A percentile compares a stretch with the other conserved stretches of the same genome.
phyloP scores from a whole-genome alignment of 2,888 invertebrate genomes.

The Coelinius sp. region DNA sequence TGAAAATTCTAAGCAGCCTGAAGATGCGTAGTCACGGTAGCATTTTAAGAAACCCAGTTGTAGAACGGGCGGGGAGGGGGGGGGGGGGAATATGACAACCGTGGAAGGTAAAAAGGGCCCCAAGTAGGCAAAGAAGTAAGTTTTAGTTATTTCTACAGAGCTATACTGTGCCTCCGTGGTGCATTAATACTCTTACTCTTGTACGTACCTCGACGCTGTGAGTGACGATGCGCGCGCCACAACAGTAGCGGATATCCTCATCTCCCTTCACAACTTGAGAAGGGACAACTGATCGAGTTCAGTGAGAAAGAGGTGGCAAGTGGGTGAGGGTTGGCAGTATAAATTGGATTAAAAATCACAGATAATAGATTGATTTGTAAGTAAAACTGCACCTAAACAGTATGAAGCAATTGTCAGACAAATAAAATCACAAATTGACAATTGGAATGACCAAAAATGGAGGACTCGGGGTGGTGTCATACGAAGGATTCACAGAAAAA shows the following conservation, averaged over 20 bases:
- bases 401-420: background rate
- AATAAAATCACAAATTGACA: slow-evolving; percentile 34
- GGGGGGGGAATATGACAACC: slow-evolving; percentile 34
- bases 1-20: background rate
- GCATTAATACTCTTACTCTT: background rate
- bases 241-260: background rate
- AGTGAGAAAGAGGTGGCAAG: slow-evolving; percentile 1
- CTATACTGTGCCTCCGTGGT: background rate
- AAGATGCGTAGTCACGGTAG: slow-evolving; percentile 23
- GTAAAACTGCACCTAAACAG: background rate
- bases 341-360: background rate
- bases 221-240: slow-evolving; percentile 21
- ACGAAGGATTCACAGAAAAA: slow-evolving; percentile 18
- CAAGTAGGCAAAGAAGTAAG: too few species aligned
- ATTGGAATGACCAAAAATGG: background rate
- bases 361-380: background rate
- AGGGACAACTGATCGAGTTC: background rate
- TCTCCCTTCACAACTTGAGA: background rate
- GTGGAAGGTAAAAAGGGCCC: slow-evolving; percentile 33
- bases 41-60: slow-evolving; percentile 34
- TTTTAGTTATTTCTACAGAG: too few species aligned
- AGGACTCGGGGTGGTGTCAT: background rate
- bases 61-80: slow-evolving; percentile 41
- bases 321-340: background rate
- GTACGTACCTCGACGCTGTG: background rate